Conservation (phyloP, 2,888 invertebrate genomes). For the Drosophila stalkeri region DNA sequence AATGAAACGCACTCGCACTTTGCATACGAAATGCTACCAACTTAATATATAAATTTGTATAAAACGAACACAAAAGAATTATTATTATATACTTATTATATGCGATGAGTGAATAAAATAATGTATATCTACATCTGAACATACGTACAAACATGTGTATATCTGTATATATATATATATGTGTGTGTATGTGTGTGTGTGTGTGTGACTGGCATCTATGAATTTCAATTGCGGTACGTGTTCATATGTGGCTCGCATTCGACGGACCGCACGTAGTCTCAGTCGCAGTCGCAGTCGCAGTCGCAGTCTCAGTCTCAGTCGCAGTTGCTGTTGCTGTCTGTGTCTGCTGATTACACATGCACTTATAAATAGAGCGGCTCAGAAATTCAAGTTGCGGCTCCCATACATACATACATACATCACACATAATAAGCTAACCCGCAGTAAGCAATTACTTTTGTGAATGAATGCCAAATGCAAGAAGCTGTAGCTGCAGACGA, state of each 20-base stretch:
- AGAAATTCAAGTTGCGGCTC: slow-evolving; percentile 47
- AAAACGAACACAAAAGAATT: slow-evolving; percentile 70
- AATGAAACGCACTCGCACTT: slow-evolving; percentile 61
- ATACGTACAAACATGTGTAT: slow-evolving; percentile 8
- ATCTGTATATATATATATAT: background rate
- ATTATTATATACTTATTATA: slow-evolving; percentile 52
- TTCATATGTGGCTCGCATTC: slow-evolving; percentile 64
- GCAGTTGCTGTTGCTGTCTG: slow-evolving; percentile 5
- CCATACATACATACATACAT: slow-evolving; percentile 32
- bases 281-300: slow-evolving; percentile 18
- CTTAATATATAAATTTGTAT: slow-evolving; percentile 69
- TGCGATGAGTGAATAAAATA: slow-evolving; percentile 43
- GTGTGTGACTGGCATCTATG: slow-evolving; percentile 64
- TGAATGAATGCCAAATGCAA: slow-evolving; percentile 59
- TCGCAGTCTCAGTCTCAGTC: background rate
- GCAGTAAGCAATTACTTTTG: slow-evolving; percentile 31
- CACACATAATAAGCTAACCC: slow-evolving; percentile 54
- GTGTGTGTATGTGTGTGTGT: slow-evolving; percentile 5
- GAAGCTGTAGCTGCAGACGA: slow-evolving; percentile 9
- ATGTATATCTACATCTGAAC: slow-evolving; percentile 33
- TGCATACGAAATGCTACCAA: slow-evolving; percentile 64
- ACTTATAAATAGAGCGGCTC: slow-evolving; percentile 58
- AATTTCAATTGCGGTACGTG: slow-evolving; percentile 78
- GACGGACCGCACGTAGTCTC: slow-evolving; percentile 64
- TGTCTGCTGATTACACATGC: slow-evolving; percentile 63